Conservation (phyloP, 2,888 invertebrate genomes). For the Eupithecia dodoneata region DNA sequence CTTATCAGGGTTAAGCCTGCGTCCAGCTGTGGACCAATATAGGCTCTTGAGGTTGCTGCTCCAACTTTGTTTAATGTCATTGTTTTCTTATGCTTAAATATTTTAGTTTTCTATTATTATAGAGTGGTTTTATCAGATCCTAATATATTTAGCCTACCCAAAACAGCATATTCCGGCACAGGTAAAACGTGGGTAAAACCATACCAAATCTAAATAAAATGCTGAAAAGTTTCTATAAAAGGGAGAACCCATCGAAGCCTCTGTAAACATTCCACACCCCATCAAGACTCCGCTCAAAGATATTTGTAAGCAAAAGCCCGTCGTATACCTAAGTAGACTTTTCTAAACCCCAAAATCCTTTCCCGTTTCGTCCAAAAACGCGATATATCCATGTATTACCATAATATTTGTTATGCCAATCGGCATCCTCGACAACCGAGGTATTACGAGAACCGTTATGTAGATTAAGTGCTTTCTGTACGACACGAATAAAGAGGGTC, state of each 20-base stretch:
- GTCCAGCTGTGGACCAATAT: too few relatives aligned
- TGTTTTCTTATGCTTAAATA: not conserved
- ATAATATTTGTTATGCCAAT: constrained; percentile 56
- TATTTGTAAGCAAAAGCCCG: constrained; percentile 14
- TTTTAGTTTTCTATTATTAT: not conserved
- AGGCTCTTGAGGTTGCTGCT: not conserved
- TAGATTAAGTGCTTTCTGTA: constrained; percentile 62
- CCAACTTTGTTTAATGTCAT: not conserved
- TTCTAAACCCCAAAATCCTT: constrained; percentile 25
- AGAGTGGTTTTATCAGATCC: not conserved
- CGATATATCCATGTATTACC: constrained; percentile 43
- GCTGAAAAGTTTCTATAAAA: not conserved
- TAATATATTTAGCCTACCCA: not conserved
- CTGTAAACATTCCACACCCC: constrained; percentile 12
- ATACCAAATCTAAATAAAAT: constrained; percentile 1
- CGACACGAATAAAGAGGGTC: constrained; percentile 43
- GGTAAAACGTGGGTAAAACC: not conserved
- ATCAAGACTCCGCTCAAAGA: not conserved
- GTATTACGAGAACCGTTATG: constrained; percentile 61
- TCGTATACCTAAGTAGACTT: constrained; percentile 9
- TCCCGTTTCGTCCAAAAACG: constrained; percentile 28
- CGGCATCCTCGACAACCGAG: constrained; percentile 45
- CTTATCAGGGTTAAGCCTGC: too few relatives aligned
- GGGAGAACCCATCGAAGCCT: constrained; percentile 4
- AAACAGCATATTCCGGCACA: not conserved